A percentile compares a stretch with the other conserved stretches of the same genome.
phyloP scores from a whole-genome alignment of 2,113 vertebrate genomes.

The Antigone vipio region DNA sequence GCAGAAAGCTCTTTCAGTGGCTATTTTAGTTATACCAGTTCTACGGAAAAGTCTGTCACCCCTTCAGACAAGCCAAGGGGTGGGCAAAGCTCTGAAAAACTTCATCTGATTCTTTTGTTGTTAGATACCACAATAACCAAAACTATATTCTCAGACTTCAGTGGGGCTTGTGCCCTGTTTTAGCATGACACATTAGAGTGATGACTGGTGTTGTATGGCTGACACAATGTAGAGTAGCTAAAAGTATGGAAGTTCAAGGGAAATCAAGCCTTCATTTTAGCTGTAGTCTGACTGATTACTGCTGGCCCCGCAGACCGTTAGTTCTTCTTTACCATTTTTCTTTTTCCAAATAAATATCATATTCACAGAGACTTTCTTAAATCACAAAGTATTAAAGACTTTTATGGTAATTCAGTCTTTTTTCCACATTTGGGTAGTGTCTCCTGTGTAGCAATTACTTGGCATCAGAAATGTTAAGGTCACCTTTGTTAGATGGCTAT shows the following conservation, averaged over 20 bases:
- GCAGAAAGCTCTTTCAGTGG: background rate
- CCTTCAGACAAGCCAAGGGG: background rate
- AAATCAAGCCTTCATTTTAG: background rate
- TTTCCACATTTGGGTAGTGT: background rate
- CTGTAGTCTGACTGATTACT: background rate
- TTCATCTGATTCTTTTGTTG: background rate
- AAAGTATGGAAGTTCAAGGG: background rate
- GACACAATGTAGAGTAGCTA: background rate
- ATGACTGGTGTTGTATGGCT: background rate
- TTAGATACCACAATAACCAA: background rate
- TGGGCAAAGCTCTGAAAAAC: background rate
- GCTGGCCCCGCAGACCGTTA: background rate
- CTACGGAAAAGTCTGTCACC: background rate
- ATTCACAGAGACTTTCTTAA: background rate
- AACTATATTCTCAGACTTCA: background rate
- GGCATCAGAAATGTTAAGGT: background rate
- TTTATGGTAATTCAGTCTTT: background rate
- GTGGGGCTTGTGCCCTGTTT: background rate
- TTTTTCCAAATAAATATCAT: background rate
- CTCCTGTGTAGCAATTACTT: background rate
- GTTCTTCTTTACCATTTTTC: background rate
- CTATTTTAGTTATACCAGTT: background rate
- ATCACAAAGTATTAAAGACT: background rate
- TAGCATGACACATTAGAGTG: background rate
- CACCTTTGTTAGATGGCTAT: background rate